phyloP scores from a whole-genome alignment of 2,797 vertebrate species.

The Pelodytes ibericus region DNA sequence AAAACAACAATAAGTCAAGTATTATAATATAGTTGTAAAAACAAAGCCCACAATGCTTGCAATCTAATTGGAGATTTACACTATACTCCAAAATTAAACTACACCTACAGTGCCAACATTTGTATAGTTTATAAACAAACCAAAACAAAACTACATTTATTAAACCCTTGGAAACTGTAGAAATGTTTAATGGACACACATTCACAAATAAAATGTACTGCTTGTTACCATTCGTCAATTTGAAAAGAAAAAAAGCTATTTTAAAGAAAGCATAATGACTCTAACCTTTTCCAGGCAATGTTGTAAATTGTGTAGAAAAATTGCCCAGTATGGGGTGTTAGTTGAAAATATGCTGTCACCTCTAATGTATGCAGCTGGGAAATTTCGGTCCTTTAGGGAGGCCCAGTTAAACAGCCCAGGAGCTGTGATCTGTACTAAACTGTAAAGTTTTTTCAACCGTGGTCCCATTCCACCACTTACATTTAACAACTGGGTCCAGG shows the following conservation, averaged over 20 bases:
- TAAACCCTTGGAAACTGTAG: no score
- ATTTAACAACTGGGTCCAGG: neutral
- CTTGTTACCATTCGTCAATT: neutral
- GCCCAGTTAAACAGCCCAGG: constrained; percentile 1
- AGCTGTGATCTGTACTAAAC: neutral
- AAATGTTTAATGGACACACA: no score
- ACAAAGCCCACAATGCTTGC: no score
- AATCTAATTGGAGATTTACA: no score
- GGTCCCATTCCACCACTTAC: neutral
- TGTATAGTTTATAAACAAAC: no score
- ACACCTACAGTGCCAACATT: no score
- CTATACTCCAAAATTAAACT: no score
- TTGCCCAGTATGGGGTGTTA: constrained; percentile 1
- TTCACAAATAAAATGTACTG: neutral
- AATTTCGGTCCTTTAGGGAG: neutral
- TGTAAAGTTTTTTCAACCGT: neutral
- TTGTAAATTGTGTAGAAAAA: constrained; percentile 23
- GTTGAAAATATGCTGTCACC: constrained; percentile 11
- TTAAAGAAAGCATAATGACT: constrained; percentile 10
- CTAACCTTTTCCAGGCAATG: neutral
- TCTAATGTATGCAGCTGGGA: constrained; percentile 21
- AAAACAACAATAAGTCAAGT: no score
- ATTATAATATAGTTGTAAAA: no score
- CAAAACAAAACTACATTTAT: no score
- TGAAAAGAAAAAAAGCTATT: neutral